phyloP scores from a whole-genome alignment of 2,113 vertebrate species.

The Panthera tigris region DNA sequence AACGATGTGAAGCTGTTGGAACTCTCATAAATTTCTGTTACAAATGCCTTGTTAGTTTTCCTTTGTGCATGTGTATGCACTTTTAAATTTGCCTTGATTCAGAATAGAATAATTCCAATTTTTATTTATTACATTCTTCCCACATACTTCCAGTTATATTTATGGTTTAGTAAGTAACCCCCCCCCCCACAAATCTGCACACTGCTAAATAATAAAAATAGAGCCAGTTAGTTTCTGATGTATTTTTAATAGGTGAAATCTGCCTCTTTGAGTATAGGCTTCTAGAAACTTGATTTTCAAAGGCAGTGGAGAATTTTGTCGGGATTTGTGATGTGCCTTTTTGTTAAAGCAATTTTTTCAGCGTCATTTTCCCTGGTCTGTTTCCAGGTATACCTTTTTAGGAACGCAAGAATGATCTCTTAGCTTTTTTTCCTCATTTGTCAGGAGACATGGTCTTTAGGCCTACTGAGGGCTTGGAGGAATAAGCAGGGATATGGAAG shows the following conservation, averaged over 20 bases:
- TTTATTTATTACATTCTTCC: background rate
- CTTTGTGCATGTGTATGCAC: background rate
- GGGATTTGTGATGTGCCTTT: background rate
- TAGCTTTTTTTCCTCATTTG: background rate
- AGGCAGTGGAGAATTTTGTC: background rate
- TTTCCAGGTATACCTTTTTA: background rate
- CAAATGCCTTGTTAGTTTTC: background rate
- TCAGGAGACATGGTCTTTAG: background rate
- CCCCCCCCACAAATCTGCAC: background rate
- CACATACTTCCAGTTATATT: background rate
- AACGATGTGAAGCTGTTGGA: background rate
- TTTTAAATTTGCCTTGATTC: background rate
- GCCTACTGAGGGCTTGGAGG: background rate
- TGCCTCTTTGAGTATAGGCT: background rate
- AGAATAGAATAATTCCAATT: slow-evolving; percentile 6
- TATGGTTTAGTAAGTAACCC: background rate
- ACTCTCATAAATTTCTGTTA: background rate
- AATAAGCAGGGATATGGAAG: background rate
- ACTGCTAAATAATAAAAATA: background rate
- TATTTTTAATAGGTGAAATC: background rate
- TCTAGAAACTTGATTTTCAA: slow-evolving; percentile 29
- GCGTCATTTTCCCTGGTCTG: background rate
- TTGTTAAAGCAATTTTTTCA: background rate
- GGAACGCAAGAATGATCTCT: background rate
- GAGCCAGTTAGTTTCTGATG: background rate